Conservation (phyloP, 2,797 vertebrate species). For the Chanos chanos region DNA sequence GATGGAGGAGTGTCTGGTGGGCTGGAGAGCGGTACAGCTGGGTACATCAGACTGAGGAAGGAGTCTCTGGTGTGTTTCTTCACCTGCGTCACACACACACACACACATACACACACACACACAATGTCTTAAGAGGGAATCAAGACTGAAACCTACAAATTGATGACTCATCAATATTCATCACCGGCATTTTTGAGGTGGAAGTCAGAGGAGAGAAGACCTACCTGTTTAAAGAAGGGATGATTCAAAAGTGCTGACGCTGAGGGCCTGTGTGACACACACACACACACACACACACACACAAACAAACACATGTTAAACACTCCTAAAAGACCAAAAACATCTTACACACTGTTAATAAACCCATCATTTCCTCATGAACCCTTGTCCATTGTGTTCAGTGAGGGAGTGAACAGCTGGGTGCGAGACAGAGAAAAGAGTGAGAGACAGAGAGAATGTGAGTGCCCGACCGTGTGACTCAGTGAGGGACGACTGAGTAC, state of each 20-base stretch:
- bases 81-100: slow-evolving; percentile 63
- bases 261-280: slow-evolving; percentile 80
- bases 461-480: too few species aligned
- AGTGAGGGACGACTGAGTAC: too few species aligned
- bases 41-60: slow-evolving; percentile 86
- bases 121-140: background rate
- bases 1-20: slow-evolving; percentile 62
- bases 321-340: background rate
- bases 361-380: too few species aligned
- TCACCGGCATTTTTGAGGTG: too few species aligned
- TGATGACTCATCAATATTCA: too few species aligned
- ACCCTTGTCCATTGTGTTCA: too few species aligned
- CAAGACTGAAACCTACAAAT: too few species aligned
- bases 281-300: slow-evolving; percentile 18
- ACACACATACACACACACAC: background rate
- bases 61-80: slow-evolving; percentile 84
- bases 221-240: slow-evolving; percentile 93
- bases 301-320: slow-evolving; percentile 12
- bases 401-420: background rate
- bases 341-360: too few species aligned
- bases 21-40: slow-evolving; percentile 74
- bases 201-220: slow-evolving; percentile 19
- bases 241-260: slow-evolving; percentile 87
- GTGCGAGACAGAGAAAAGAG: too few species aligned
- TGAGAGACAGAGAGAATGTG: too few species aligned